phyloP scores from a whole-genome alignment of 2,888 invertebrate species.

The Morinoia aosen region DNA sequence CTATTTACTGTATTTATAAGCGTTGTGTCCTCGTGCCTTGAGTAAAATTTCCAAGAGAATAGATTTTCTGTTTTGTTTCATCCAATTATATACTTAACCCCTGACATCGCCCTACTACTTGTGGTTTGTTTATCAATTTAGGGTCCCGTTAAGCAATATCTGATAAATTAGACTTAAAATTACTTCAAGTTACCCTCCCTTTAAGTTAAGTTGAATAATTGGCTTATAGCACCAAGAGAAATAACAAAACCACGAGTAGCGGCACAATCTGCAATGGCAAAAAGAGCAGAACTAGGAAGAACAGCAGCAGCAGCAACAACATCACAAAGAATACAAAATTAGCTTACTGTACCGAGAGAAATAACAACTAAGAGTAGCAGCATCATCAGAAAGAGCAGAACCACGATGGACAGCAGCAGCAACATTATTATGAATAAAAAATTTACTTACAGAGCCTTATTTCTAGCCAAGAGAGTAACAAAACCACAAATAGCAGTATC shows the following conservation, averaged over 20 bases:
- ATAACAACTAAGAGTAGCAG: not conserved
- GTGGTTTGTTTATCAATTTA: too few relatives aligned
- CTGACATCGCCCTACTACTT: too few relatives aligned
- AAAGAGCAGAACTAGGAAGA: not conserved
- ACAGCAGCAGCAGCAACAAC: not conserved
- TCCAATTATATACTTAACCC: too few relatives aligned
- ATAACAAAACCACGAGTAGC: not conserved
- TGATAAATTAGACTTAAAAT: too few relatives aligned
- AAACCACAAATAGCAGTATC: not conserved
- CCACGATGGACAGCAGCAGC: not conserved
- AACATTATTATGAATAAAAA: not conserved
- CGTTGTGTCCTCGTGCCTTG: too few relatives aligned
- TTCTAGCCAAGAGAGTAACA: not conserved
- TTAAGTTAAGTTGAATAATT: too few relatives aligned
- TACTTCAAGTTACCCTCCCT: too few relatives aligned
- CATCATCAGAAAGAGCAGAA: not conserved
- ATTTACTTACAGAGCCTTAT: not conserved
- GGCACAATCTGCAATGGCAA: not conserved
- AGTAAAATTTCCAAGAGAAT: too few relatives aligned
- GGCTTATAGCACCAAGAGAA: not conserved
- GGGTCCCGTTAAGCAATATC: too few relatives aligned
- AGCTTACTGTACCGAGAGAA: not conserved
- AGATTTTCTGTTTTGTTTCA: too few relatives aligned
- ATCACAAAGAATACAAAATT: not conserved
- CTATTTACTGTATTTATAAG: too few relatives aligned